Conservation (phyloP, 1,140 invertebrate genomes). For the Chironomus striatipennis region DNA sequence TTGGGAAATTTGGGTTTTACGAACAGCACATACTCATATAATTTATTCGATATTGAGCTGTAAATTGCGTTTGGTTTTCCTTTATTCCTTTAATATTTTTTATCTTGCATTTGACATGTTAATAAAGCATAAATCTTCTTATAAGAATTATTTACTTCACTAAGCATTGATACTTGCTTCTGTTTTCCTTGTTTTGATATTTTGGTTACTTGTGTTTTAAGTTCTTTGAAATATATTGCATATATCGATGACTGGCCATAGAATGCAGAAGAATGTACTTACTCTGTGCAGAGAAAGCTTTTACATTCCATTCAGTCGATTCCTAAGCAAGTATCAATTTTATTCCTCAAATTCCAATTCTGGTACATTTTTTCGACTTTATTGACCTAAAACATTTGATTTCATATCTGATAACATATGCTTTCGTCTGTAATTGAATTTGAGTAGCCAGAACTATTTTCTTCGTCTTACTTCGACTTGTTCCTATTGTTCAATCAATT, state of each 20-base stretch:
- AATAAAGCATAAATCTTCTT: not conserved
- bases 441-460: too few species aligned
- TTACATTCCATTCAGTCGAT: not conserved
- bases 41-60: too few species aligned
- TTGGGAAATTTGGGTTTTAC: too few species aligned
- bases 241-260: not conserved
- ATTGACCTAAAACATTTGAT: not conserved
- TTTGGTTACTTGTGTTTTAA: not conserved
- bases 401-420: not conserved
- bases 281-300: not conserved
- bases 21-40: too few species aligned
- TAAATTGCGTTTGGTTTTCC: too few species aligned
- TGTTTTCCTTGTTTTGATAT: not conserved
- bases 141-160: not conserved
- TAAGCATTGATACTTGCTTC: not conserved
- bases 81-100: not conserved
- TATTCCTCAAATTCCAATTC: not conserved
- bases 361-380: not conserved
- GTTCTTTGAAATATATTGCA: not conserved
- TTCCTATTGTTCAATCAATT: too few species aligned
- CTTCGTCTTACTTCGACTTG: too few species aligned
- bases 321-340: not conserved
- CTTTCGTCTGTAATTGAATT: not conserved
- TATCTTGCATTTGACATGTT: not conserved
- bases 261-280: not conserved